Base-by-base conservation (phyloP, 2,888 invertebrate genomes). In the Rutpela maculata region DNA sequence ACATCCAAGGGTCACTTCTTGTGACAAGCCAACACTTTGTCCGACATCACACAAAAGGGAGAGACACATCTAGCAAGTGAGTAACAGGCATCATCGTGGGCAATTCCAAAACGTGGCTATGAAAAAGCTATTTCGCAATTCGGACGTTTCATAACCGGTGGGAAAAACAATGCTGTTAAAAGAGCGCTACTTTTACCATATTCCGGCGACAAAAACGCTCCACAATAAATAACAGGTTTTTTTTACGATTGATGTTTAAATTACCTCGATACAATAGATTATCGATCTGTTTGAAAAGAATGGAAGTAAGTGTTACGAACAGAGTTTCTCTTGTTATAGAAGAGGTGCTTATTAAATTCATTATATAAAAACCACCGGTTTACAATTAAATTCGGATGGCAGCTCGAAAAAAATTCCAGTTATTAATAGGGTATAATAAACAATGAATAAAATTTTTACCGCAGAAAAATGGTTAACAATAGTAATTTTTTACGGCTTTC, bases 181-280 rank as follows among this genome's bases (percentile, higher is more conserved):
- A 63, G 35, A 35, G 62, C 62, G 62, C n/a, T 63, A 63, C 62
- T 63, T 63, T 63, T 63, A 63, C 62, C 31, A 17, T 31, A 63
- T 31, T 63, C 35, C 35, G 1, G 35, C 35, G 35, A 35, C 62
- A 63, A 63, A 63, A 35, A 63, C 62, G 35, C 31, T 17, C 50
- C 50, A 50, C 50, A 50, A 50, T 50, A 50, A 50, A 35, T 10
- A 63, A 63, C 62, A 63, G 35, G 62, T 35, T 15, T 35, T 63
- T 62, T 63, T 63, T 63, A 63, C 31, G 17, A 35, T 18, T 63
- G 31, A 63, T 63, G 62, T 63, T 35, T 63, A 63, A 63, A 63
- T 63, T 63, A 63, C 62, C n/a, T 17, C 17, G n/a, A 63, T 26
- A 62, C 62, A 63, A 63, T 63, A 35, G 62, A 63, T 63, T 63